Base-by-base conservation (phyloP, 2,888 invertebrate species). In the Drosophila antonietae region DNA sequence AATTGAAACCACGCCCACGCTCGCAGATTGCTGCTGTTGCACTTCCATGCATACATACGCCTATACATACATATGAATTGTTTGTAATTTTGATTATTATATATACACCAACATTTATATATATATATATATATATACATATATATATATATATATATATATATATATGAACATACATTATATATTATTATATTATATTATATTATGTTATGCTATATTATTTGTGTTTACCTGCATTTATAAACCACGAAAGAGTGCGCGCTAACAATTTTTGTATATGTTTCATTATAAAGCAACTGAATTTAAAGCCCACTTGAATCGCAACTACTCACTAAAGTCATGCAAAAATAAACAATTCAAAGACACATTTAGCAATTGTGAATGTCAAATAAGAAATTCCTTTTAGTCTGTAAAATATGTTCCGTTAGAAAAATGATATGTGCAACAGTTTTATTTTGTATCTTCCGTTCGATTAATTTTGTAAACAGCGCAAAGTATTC, bases 221-320 rank as follows among this genome's bases (percentile, higher is more conserved):
- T 88, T 85, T 83, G 71, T 88, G 77, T 88, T 82, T 68, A 70
- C 77, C 78, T 88, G 83, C 83, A 83, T 83, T 83, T 83, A 83
- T 44, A 75, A 79, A 73, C 65, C 74, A 64, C 37, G 59, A 56
- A 56, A 65, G 47, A 63, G 73, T 70, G 75, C 81, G 78, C 78
- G 67, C 59, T 63, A 70, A 70, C 53, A 64, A 55, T 53, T 53
- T 58, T 46, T 72, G 65, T 76, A 73, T 62, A 78, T 79, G 73
- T 86, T 71, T 85, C 62, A 69, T 66, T 75, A 76, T 68, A 69
- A 88, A 82, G 86, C 69, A 63, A 81, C 60, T 78, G 82, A 88
- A 84, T 81, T 73, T 65, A 84, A 51, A 71, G 58, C 23, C 52
- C 53, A 69, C 66, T 72, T 65, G 59, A 60, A 76, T 56, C 39